Evolutionary conservation across 2,113 vertebrate species (phyloP).

Genomic region (Peromyscus maniculatus): DNA sequence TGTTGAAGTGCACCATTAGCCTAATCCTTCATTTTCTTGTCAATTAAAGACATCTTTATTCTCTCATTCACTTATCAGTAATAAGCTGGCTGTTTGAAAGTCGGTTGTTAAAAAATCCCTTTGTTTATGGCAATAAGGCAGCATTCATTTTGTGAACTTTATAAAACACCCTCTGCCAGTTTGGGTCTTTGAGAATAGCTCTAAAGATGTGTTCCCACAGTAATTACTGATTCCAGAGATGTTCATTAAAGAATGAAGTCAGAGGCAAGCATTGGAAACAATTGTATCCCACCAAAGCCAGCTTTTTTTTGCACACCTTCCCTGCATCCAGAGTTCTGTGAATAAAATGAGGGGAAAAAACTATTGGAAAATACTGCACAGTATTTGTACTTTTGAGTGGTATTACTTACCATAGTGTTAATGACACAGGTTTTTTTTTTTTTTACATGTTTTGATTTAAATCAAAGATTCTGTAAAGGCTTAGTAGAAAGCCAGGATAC

Average conservation of each 20-base stretch:
- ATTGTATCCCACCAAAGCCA: conserved; percentile 82
- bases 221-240: conserved; percentile 92
- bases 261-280: conserved; percentile 89
- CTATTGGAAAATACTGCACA: neutral
- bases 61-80: conserved; percentile 91
- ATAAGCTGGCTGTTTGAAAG: conserved; percentile 90
- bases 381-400: neutral
- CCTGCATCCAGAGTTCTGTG: conserved; percentile 71
- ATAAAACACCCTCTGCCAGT: conserved; percentile 91
- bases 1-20: conserved; percentile 88
- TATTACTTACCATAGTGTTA: neutral
- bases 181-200: conserved; percentile 91
- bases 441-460: conserved; percentile 73
- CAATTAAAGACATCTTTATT: conserved; percentile 92
- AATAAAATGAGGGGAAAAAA: neutral
- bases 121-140: conserved; percentile 91
- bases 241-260: conserved; percentile 90
- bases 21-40: conserved; percentile 92
- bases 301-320: conserved; percentile 83
- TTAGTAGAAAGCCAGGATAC: conserved; percentile 70
- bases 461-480: conserved; percentile 76
- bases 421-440: neutral
- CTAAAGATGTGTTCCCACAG: conserved; percentile 92
- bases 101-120: conserved; percentile 90
- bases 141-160: conserved; percentile 91